Base-by-base conservation (phyloP, 2,797 vertebrate genomes). In the Adelosebastes latens region DNA sequence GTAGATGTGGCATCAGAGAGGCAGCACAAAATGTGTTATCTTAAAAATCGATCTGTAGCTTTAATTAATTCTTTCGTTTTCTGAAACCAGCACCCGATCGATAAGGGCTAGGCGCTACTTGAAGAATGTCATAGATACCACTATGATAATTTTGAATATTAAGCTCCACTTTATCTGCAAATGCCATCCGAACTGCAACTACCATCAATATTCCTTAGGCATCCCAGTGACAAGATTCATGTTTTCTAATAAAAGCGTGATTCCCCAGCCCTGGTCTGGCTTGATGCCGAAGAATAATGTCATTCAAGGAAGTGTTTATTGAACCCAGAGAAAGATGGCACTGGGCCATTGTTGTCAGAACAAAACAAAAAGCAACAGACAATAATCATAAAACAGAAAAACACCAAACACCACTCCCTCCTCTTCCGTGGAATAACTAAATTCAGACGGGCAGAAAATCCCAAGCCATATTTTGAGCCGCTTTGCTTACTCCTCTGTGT, bases 61-160 rank as follows among this genome's bases (percentile, higher is more conserved):
- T 92, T 87, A 90, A 95, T 95, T 89, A 90, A 94, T 94, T 93
- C 75, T 87, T 92, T 92, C 76, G 68, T 91, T 94, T 93, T 91
- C 84, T 82, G 85, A 93, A 94, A 91, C 83, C 80, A 79, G 87
- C 79, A 63, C 14, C 39, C 72, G 61, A 92, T 95, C 91, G 58
- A 95, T 93, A 91, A 82, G 76, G 67, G 84, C 87, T 72, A 67
- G 65, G 42, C 83, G 60, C 83, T 66, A 75, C 85, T 86, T 91
- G 87, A 92, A 86, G 72, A 91, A 93, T 92, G 88, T 90, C 86
- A 93, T 75, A 84, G 93, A 91, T 92, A 93, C 92, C 77, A 80
- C 87, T 86, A 87, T 92, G 90, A 94, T 94, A 84, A 95, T 94
- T 94, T 87, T 77, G 81, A 94, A 93, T 92, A 94, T 95, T 93